phyloP scores from a whole-genome alignment of 2,888 invertebrate genomes.

The Syrista parreyssii region DNA sequence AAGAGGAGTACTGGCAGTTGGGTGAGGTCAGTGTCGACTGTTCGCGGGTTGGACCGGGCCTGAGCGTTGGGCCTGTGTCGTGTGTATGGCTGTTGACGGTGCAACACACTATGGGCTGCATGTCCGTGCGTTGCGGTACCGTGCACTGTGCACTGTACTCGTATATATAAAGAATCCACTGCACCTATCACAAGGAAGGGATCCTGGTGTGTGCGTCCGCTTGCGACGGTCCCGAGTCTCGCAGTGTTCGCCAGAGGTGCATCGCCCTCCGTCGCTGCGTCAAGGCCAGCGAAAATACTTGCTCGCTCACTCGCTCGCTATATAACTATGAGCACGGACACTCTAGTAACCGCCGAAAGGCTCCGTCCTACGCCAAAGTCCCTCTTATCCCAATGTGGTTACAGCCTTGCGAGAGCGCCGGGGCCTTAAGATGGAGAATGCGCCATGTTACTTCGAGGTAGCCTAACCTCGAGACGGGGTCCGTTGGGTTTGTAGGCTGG shows the following conservation, averaged over 20 bases:
- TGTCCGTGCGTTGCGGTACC: neutral
- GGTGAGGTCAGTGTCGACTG: constrained; percentile 65
- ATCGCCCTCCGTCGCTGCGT: constrained; percentile 66
- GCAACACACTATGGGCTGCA: neutral
- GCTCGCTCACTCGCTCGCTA: constrained; percentile 44
- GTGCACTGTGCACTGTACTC: too few species aligned
- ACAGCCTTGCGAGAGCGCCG: neutral
- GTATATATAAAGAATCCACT: too few species aligned
- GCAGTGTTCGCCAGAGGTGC: constrained; percentile 63
- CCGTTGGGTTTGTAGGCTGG: too few species aligned
- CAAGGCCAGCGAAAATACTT: constrained; percentile 66
- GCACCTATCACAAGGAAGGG: too few species aligned
- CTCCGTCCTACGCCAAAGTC: constrained; percentile 32
- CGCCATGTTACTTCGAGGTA: constrained; percentile 23
- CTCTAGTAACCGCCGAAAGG: constrained; percentile 56
- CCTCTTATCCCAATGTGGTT: neutral
- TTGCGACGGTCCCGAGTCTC: constrained; percentile 50
- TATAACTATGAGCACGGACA: constrained; percentile 44
- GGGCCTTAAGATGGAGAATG: constrained; percentile 27
- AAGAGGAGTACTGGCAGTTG: constrained; percentile 51
- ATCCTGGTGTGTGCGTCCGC: constrained; percentile 17
- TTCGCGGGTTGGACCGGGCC: constrained; percentile 64
- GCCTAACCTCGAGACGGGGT: too few species aligned
- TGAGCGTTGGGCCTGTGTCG: constrained; percentile 34
- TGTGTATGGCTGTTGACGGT: constrained; percentile 19